phyloP scores from a whole-genome alignment of 2,888 invertebrate species.

The Amphimallon solstitiale region DNA sequence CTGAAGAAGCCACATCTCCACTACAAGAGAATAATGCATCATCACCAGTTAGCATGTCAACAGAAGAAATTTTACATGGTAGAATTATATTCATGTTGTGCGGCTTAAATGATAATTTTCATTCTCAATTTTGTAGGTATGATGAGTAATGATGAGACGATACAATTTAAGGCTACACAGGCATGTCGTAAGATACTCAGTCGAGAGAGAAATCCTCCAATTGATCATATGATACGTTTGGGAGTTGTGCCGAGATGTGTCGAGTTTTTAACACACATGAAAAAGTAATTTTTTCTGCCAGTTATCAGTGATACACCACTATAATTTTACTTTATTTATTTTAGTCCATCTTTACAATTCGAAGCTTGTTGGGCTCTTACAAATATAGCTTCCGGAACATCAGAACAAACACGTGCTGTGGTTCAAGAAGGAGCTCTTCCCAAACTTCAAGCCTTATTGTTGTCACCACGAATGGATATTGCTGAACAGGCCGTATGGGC shows the following conservation, averaged over 20 bases:
- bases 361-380: slow-evolving; percentile 98
- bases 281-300: slow-evolving; percentile 80
- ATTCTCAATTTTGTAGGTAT: slow-evolving; percentile 66
- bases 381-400: slow-evolving; percentile 95
- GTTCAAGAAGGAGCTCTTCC: slow-evolving; percentile 88
- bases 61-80: slow-evolving; percentile 78
- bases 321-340: slow-evolving; percentile 14
- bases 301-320: too few species aligned
- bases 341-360: slow-evolving; percentile 83
- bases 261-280: slow-evolving; percentile 74
- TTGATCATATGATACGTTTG: slow-evolving; percentile 82
- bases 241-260: slow-evolving; percentile 88
- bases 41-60: slow-evolving; percentile 65
- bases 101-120: not conserved
- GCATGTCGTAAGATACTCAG: slow-evolving; percentile 89
- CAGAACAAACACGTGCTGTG: slow-evolving; percentile 89
- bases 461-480: slow-evolving; percentile 73
- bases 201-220: slow-evolving; percentile 90
- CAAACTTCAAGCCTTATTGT: slow-evolving; percentile 78
- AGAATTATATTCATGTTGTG: slow-evolving; percentile 49
- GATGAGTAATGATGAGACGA: slow-evolving; percentile 70
- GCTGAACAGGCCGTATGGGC: slow-evolving; percentile 98
- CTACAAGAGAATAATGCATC: slow-evolving; percentile 64
- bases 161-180: slow-evolving; percentile 78
- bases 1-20: slow-evolving; percentile 67